Conservation (phyloP, 2,888 invertebrate genomes). For the Dryadula phaetusa region DNA sequence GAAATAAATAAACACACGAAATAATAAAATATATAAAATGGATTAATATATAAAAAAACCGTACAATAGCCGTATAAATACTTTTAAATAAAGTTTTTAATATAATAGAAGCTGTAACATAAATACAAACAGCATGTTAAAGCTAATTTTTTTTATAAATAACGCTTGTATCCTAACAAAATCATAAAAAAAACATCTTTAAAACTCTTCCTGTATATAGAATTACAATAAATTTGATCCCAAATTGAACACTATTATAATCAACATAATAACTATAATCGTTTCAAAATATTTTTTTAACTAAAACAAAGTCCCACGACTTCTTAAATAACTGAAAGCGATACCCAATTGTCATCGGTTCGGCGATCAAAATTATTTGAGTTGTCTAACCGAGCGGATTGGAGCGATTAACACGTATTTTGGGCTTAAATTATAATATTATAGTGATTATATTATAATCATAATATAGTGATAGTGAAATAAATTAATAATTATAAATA, state of each 20-base stretch:
- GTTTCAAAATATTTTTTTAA: conserved; percentile 47
- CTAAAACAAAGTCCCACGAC: conserved; percentile 64
- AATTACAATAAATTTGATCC: not conserved
- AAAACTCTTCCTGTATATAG: not conserved
- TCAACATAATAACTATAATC: conserved; percentile 11
- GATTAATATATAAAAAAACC: too few species aligned
- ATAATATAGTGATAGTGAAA: not conserved
- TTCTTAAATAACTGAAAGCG: conserved; percentile 71
- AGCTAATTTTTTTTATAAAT: too few species aligned
- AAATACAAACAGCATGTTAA: too few species aligned
- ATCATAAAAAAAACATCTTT: not conserved
- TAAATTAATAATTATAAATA: not conserved
- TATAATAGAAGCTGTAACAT: too few species aligned
- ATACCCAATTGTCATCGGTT: conserved; percentile 78
- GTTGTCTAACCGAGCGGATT: conserved; percentile 66
- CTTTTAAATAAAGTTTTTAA: too few species aligned
- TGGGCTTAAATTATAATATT: conserved; percentile 19
- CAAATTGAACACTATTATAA: not conserved
- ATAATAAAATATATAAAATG: too few species aligned
- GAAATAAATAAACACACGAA: too few species aligned
- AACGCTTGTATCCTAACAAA: too few species aligned
- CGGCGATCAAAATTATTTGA: conserved; percentile 71
- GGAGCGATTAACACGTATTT: conserved; percentile 60
- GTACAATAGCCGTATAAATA: too few species aligned
- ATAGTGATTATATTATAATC: conserved; percentile 10